Percentiles rank a stretch among this genome's conserved stretches.
Evolutionary conservation across 2,113 vertebrate species (phyloP).

Genomic region (Bufo bufo): DNA sequence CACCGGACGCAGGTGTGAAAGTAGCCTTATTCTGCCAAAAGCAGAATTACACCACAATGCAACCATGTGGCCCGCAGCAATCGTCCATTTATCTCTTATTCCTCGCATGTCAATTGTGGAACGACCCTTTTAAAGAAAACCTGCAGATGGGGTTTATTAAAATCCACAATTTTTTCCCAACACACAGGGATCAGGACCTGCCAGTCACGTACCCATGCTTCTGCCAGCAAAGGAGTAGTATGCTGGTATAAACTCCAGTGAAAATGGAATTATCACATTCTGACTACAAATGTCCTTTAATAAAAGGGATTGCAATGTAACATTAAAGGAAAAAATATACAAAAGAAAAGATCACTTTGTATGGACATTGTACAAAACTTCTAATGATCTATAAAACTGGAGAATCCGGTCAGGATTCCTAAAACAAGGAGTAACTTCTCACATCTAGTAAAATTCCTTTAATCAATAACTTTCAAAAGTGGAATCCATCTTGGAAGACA

Average conservation of each 20-base stretch:
- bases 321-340: background rate
- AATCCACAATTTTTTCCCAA: too few species aligned
- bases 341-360: background rate
- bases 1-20: too few species aligned
- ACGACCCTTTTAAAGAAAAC: too few species aligned
- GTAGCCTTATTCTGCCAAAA: too few species aligned
- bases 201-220: background rate
- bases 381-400: background rate
- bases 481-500: background rate
- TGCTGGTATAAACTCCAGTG: background rate
- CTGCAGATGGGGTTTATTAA: too few species aligned
- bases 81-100: too few species aligned
- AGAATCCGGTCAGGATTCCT: background rate
- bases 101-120: too few species aligned
- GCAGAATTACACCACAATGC: too few species aligned
- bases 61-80: too few species aligned
- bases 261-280: background rate
- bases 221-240: background rate
- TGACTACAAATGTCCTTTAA: background rate
- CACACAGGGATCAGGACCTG: background rate
- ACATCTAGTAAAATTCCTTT: background rate
- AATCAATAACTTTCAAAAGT: background rate
- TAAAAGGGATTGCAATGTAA: background rate
- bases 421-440: background rate
- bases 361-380: background rate